Evolutionary conservation across 2,888 invertebrate species (phyloP).

Genomic region (Caenorhabditis sp.): DNA sequence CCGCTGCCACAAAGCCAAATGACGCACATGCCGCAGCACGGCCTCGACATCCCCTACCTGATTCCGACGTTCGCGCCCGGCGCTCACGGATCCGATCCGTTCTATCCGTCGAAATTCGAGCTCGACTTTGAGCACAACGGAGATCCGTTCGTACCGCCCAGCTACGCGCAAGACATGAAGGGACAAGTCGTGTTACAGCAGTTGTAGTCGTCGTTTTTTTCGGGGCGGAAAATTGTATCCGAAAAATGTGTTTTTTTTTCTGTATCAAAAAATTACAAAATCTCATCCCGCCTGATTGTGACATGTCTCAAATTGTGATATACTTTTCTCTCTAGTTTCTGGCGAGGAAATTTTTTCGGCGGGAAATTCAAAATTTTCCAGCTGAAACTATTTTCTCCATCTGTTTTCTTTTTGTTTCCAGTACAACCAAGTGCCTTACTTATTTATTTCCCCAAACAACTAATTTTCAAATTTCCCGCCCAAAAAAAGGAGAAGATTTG

Average conservation of each 20-base stretch:
- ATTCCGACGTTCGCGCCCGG: slow-evolving; percentile 50
- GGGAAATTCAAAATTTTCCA: not conserved
- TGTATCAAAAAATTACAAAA: not conserved
- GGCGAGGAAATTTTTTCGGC: not conserved
- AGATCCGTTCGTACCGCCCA: slow-evolving; percentile 81
- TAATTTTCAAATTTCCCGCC: too few species aligned
- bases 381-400: not conserved
- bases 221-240: too few species aligned
- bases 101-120: slow-evolving; percentile 53
- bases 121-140: slow-evolving; percentile 72
- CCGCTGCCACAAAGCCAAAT: slow-evolving; percentile 47
- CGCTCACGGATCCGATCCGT: slow-evolving; percentile 27
- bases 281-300: slow-evolving; percentile 44
- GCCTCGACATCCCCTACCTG: slow-evolving; percentile 57
- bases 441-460: slow-evolving; percentile 37
- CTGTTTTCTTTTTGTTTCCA: slow-evolving; percentile 3
- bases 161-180: slow-evolving; percentile 81
- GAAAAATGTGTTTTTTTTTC: not conserved
- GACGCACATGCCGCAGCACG: slow-evolving; percentile 57
- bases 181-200: slow-evolving; percentile 82
- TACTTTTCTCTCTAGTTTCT: slow-evolving; percentile 27
- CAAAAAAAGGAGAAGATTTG: slow-evolving; percentile 7
- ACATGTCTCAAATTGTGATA: slow-evolving; percentile 65
- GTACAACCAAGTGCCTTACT: slow-evolving; percentile 63
- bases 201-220: slow-evolving; percentile 67